Conservation (phyloP, 2,797 vertebrate genomes). For the Sitta carolinensis region DNA sequence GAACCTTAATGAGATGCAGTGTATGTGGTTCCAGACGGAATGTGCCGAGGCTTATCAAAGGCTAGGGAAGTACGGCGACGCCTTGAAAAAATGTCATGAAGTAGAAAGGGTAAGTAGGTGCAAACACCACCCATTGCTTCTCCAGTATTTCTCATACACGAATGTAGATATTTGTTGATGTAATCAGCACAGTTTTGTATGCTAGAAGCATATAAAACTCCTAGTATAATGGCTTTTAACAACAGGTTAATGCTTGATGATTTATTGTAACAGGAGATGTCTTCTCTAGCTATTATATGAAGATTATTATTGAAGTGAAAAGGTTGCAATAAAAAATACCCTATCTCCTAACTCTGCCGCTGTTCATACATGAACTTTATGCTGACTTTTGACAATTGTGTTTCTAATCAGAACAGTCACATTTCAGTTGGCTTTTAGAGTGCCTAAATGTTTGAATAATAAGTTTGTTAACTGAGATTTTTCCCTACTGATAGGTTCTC, state of each 20-base stretch:
- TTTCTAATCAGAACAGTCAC: neutral
- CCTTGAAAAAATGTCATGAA: slow-evolving; percentile 81
- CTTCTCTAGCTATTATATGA: neutral
- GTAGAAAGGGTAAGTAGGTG: slow-evolving; percentile 77
- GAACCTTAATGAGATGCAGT: slow-evolving; percentile 83
- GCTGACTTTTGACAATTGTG: neutral
- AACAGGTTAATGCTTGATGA: neutral
- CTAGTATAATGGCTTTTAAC: neutral
- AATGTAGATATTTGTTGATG: neutral
- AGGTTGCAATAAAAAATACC: neutral
- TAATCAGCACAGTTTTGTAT: neutral
- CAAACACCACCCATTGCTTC: neutral
- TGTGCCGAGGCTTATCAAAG: slow-evolving; percentile 78
- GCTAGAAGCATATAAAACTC: neutral
- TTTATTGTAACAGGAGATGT: neutral
- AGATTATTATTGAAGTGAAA: neutral
- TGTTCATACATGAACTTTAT: neutral
- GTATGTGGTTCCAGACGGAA: slow-evolving; percentile 84
- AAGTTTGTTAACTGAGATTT: neutral
- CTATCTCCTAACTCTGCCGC: neutral
- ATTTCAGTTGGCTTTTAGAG: neutral
- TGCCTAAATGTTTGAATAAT: neutral
- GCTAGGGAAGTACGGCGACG: slow-evolving; percentile 76
- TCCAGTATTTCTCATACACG: neutral
- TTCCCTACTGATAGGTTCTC: neutral